phyloP scores from a whole-genome alignment of 92 coral and sea anemone species.

The Porites evermanni region DNA sequence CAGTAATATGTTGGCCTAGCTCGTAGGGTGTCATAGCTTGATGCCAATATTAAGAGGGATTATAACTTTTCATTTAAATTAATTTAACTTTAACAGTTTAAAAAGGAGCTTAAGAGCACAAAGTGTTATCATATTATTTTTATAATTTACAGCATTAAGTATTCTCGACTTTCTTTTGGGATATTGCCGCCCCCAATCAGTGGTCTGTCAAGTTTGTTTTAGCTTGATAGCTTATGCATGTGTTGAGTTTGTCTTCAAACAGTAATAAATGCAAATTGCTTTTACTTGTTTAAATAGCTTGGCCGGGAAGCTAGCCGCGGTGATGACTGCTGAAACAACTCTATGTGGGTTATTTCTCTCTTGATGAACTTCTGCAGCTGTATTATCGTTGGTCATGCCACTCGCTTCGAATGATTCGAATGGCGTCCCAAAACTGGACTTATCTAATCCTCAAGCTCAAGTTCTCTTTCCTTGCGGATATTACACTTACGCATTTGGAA shows the following conservation, averaged over 20 bases:
- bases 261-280: constrained; percentile 33
- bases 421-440: not conserved
- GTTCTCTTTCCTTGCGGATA: constrained; percentile 38
- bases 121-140: not conserved
- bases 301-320: not conserved
- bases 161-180: not conserved
- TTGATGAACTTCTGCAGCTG: not conserved
- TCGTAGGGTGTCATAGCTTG: not conserved
- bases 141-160: not conserved
- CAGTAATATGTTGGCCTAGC: not conserved
- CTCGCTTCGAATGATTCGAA: not conserved
- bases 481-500: constrained; percentile 42
- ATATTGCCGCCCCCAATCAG: constrained; percentile 2
- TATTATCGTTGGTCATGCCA: not conserved
- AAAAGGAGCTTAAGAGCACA: not conserved
- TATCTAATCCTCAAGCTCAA: constrained; percentile 18
- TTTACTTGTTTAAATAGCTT: constrained; percentile 27
- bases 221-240: not conserved
- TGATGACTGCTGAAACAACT: not conserved
- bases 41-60: not conserved
- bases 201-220: constrained; percentile 26
- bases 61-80: constrained; percentile 1
- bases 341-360: not conserved
- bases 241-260: not conserved
- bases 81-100: constrained; percentile 2